Evolutionary conservation across 2,888 invertebrate species (phyloP).

Genomic region (Trachelus tabidus): DNA sequence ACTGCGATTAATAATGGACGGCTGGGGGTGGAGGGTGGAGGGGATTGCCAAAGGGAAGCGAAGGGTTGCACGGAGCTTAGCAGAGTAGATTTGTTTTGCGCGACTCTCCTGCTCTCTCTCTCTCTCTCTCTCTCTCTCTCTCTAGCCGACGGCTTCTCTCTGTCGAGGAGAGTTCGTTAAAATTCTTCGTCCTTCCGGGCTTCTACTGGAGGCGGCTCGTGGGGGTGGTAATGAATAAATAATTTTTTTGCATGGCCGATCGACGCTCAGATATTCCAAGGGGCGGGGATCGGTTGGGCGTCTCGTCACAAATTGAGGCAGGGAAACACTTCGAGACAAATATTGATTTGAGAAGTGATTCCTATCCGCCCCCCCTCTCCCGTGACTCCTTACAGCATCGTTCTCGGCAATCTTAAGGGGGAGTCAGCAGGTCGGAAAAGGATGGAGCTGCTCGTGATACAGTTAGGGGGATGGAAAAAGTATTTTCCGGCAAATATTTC

Average conservation of each 20-base stretch:
- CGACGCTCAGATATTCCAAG: conserved; percentile 9
- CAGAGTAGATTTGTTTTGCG: conserved; percentile 1
- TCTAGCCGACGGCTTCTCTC: conserved; percentile 26
- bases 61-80: no score
- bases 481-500: conserved; percentile 62
- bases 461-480: conserved; percentile 42
- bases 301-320: conserved; percentile 7
- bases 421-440: not conserved
- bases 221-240: conserved; percentile 18
- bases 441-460: not conserved
- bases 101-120: conserved; percentile 8
- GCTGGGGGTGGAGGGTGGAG: conserved; percentile 21
- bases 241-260: conserved; percentile 6
- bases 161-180: conserved; percentile 16
- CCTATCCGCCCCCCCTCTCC: not conserved
- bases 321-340: conserved; percentile 13
- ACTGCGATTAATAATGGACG: conserved; percentile 53
- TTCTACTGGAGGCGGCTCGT: not conserved
- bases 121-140: not conserved
- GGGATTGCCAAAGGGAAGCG: conserved; percentile 6
- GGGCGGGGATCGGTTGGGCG: not conserved
- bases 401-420: not conserved
- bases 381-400: not conserved
- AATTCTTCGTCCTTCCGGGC: conserved; percentile 13
- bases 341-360: conserved; percentile 19